Percentiles rank a stretch among this genome's conserved stretches.
These are phyloP conservation scores for Acleris sparsana DNA, from an alignment of 2,888 invertebrate species.

Conservation along the genomic window DNA sequence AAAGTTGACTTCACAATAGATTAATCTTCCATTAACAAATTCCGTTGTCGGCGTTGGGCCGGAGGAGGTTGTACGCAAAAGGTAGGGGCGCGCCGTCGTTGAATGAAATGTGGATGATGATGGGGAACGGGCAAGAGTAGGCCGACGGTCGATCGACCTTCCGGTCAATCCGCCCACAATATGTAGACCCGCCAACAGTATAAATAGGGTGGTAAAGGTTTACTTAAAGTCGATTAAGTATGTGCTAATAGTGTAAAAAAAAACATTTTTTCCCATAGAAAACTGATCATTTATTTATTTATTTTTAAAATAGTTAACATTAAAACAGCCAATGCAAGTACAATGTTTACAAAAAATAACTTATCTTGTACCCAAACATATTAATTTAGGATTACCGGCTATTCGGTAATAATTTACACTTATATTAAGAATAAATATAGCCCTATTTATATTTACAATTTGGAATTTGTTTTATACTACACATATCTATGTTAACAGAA, in stretches of 20 bases:
- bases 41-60: too few species aligned
- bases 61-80: too few species aligned
- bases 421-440: conserved; percentile 20
- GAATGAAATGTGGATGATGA: too few species aligned
- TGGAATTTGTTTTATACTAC: conserved; percentile 14
- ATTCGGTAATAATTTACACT: conserved; percentile 6
- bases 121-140: too few species aligned
- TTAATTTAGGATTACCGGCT: conserved; percentile 6
- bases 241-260: background rate
- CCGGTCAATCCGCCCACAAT: too few species aligned
- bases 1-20: too few species aligned
- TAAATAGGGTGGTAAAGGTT: too few species aligned
- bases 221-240: too few species aligned
- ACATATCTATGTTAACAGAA: conserved; percentile 4
- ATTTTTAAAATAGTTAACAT: conserved; percentile 21
- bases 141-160: too few species aligned
- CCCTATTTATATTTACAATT: conserved; percentile 21
- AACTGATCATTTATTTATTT: conserved; percentile 9
- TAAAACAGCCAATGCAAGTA: conserved; percentile 35
- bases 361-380: conserved; percentile 1
- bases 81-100: too few species aligned
- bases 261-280: background rate
- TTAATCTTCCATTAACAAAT: too few species aligned
- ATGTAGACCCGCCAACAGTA: too few species aligned
- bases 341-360: conserved; percentile 24